phyloP scores from a whole-genome alignment of 2,113 vertebrate species.

The Solenodon paradoxus region DNA sequence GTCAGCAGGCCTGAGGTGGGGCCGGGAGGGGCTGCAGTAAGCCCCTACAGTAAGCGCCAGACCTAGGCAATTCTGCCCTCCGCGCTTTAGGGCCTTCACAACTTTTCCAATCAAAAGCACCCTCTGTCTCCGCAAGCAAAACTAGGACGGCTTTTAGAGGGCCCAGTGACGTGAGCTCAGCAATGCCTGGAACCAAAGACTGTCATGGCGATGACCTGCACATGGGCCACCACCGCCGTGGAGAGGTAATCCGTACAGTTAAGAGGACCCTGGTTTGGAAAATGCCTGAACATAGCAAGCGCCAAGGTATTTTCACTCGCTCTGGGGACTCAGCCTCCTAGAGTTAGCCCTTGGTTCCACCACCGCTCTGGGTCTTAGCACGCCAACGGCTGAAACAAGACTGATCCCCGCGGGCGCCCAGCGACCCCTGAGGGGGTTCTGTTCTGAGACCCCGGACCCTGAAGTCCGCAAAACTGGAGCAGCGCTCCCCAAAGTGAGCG shows the following conservation, averaged over 20 bases:
- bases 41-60: background rate
- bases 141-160: background rate
- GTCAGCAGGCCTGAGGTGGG: background rate
- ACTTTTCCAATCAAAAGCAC: background rate
- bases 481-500: no score
- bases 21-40: background rate
- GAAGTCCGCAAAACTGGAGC: fast-evolving
- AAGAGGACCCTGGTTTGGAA: background rate
- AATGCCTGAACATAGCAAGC: background rate
- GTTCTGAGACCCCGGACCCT: no score
- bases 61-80: background rate
- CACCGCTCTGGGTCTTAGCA: background rate
- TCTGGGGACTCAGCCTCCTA: background rate
- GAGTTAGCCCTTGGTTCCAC: background rate
- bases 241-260: background rate
- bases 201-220: background rate
- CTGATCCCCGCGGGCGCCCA: fast-evolving
- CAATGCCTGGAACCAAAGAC: background rate
- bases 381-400: background rate
- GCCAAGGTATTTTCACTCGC: background rate
- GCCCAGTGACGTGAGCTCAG: no score
- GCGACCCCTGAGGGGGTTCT: background rate
- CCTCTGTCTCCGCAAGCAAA: background rate
- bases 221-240: background rate
- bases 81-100: background rate